Percentiles rank a stretch among this genome's conserved stretches.
These are phyloP conservation scores for Betta splendens DNA, from an alignment of 2,797 vertebrate species.

Conservation along the genomic window DNA sequence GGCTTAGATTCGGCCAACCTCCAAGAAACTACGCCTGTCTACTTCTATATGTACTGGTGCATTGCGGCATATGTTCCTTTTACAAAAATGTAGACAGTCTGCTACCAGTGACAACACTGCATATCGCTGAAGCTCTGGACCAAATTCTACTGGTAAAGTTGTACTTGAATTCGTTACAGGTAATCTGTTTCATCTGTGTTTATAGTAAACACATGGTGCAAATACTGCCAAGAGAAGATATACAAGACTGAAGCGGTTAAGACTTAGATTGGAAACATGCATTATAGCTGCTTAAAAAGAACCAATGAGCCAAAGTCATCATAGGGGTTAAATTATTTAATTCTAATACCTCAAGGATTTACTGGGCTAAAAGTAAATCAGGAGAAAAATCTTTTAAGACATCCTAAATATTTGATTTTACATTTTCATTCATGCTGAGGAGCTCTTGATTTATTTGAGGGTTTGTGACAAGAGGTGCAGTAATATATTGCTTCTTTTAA, in stretches of 20 bases:
- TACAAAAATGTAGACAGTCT: no score
- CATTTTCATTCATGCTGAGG: not conserved
- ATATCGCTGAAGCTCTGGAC: not conserved
- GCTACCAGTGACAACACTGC: not conserved
- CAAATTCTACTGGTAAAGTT: not conserved
- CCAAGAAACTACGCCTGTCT: no score
- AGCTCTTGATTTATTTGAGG: constrained; percentile 15
- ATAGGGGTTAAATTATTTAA: not conserved
- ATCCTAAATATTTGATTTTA: not conserved
- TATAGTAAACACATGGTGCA: not conserved
- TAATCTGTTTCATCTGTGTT: constrained; percentile 7
- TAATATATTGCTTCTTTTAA: no score
- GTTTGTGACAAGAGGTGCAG: not conserved
- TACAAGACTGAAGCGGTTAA: not conserved
- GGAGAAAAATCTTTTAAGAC: not conserved
- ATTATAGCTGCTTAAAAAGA: constrained; percentile 5
- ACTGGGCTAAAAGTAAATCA: not conserved
- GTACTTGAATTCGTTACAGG: not conserved
- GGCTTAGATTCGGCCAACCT: no score
- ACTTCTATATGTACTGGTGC: not conserved
- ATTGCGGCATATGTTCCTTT: not conserved
- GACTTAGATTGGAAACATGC: constrained; percentile 10
- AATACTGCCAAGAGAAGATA: not conserved
- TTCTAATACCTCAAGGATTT: constrained; percentile 3
- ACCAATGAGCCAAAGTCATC: not conserved